Evolutionary conservation across 2,888 invertebrate species (phyloP), one percentile per base, ranked within the genome.

Genomic region (Eristalis arbustorum): DNA sequence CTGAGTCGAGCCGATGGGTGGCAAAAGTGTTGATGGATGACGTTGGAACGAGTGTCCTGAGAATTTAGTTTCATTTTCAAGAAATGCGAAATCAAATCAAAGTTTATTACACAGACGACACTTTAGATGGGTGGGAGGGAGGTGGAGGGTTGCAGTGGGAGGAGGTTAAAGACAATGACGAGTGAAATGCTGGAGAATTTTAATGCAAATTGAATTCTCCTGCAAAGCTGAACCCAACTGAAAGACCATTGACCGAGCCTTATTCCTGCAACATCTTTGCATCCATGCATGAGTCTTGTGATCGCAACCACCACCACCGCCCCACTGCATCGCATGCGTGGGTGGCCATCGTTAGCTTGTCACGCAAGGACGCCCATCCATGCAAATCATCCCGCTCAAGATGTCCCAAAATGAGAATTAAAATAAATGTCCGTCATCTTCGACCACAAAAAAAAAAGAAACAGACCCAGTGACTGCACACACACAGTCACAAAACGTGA

Each of bases 21-120:
- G 67, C 23, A 63, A 72, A 57, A 57, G 73, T 81, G 81, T 77
- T 85, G 85, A 85, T 85, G 85, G 81, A 85, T 85, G 85, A 74
- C 59, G 61, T n/a, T 69, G 64, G 22, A 81, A 85, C 74, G 81
- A 85, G 77, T 82, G 77, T 82, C 85, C 56, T 40, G 85, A 85
- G 85, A 81, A 78, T 85, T 81, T 49, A 74, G 57, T 71, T 81
- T 77, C 81, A 71, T 74, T 74, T 69, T 67, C 62, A 42, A 75
- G 37, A 79, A 75, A 79, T 71, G 74, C 66, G 74, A 84, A 79
- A 79, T 72, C 84, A 74, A 77, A 85, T 85, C 85, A 81, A 77
- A 74, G 73, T 85, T 81, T 77, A 69, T 81, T 85, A 81, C 31
- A 79, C 76, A 72, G n/a, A 57, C 59, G 59, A 57, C 3, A 42